Evolutionary conservation across 2,888 invertebrate species (phyloP).

Genomic region (Drosophila diplacantha): DNA sequence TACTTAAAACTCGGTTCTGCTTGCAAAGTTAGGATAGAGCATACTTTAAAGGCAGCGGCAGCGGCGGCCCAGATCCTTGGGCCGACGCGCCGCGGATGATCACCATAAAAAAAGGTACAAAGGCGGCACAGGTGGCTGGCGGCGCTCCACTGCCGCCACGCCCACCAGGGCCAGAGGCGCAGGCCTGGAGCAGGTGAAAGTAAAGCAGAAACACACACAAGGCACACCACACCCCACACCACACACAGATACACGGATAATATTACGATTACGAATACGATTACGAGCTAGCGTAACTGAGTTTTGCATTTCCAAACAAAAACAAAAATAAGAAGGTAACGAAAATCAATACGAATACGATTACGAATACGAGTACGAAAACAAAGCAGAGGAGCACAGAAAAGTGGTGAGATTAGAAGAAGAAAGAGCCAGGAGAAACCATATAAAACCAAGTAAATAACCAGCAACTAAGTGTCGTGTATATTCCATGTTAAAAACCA

Average conservation of each 20-base stretch:
- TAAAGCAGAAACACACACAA: constrained; percentile 18
- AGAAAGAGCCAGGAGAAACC: constrained; percentile 10
- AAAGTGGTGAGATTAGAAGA: background rate
- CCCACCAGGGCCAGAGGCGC: constrained; percentile 29
- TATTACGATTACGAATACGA: constrained; percentile 27
- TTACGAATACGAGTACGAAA: background rate
- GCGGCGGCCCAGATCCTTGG: constrained; percentile 14
- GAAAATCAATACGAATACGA: constrained; percentile 8
- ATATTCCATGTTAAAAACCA: constrained; percentile 61
- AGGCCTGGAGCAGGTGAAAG: constrained; percentile 63
- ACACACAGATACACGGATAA: constrained; percentile 29
- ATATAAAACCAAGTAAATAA: constrained; percentile 44
- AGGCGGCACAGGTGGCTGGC: constrained; percentile 40
- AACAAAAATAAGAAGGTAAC: background rate
- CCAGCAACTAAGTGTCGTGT: constrained; percentile 68
- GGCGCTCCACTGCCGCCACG: constrained; percentile 19
- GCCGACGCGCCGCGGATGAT: constrained; percentile 36
- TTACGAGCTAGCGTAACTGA: constrained; percentile 49
- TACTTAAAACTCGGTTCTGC: constrained; percentile 38
- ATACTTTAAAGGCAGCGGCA: constrained; percentile 27
- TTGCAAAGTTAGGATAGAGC: constrained; percentile 43
- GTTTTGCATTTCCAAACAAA: constrained; percentile 58
- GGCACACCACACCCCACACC: constrained; percentile 25
- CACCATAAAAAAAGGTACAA: constrained; percentile 66
- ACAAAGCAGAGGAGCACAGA: background rate